Evolutionary conservation across 2,888 invertebrate species (phyloP), one percentile per base, ranked within the genome.

Genomic region (Eristalis tenax): DNA sequence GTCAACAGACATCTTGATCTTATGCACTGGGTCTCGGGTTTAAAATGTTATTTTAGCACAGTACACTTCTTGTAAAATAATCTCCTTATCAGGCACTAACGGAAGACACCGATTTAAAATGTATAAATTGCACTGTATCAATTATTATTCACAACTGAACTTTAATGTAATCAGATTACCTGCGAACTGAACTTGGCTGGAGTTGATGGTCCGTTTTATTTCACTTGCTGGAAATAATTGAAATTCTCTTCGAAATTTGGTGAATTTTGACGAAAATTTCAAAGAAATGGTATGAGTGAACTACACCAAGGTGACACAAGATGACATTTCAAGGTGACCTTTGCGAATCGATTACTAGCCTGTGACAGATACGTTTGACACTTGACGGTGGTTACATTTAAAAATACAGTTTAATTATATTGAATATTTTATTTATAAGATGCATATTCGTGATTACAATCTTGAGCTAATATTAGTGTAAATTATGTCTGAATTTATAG

Each of bases 241-340:
- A 79, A 87, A 83, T 57, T 38, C 50, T 59, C 74, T 79, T 80
- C 64, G 75, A 83, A 79, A 83, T 83, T 79, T 50, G 71, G 65
- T 18, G 56, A 73, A 57, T 75, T 83, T 87, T 87, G 56, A 73
- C 63, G 79, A 79, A 87, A 80, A 64, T 71, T 80, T 71, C 80
- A 81, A 69, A 88, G 76, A 83, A 80, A 74, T 85, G 75, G 81
- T 43, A 81, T 78, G 75, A 71, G 80, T 70, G 78, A 80, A 79
- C 66, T 89, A 82, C 76, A 81, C 89, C 90, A 91, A 91, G 91
- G 91, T 91, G 91, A 91, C 91, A 91, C 90, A 90, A 89, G 91
- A 91, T 92, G 92, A 91, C 92, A 90, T 91, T 90, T 92, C 92
- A 93, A 93, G 93, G 93, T 93, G 93, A 93, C 93, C 92, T 92